A percentile compares a stretch with the other conserved stretches of the same genome.
These are phyloP conservation scores for Lasioglossum marginatum DNA, from an alignment of 2,888 invertebrate species.

Conservation along the genomic window DNA sequence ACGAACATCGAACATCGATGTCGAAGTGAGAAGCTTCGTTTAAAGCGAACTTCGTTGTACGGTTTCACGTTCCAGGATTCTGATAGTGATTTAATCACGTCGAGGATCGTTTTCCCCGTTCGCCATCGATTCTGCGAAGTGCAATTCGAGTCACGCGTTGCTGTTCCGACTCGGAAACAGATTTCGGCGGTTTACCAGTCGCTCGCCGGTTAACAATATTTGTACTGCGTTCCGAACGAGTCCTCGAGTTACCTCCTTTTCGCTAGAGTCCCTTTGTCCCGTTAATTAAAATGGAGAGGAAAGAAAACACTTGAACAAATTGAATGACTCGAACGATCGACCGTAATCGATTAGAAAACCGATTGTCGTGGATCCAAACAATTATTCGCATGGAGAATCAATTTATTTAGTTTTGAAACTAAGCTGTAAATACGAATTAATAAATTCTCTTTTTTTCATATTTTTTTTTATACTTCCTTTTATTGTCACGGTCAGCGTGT, in stretches of 20 bases:
- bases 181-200: conserved; percentile 25
- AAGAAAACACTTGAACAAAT: not conserved
- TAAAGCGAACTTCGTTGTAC: not conserved
- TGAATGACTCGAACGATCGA: not conserved
- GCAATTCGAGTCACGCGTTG: conserved; percentile 12
- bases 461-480: not conserved
- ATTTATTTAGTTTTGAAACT: conserved; percentile 6
- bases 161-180: conserved; percentile 12
- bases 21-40: not conserved
- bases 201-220: not conserved
- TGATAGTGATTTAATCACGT: not conserved
- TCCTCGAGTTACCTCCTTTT: not conserved
- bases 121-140: not conserved
- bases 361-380: not conserved
- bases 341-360: not conserved
- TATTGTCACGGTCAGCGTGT: not conserved
- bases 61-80: not conserved
- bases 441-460: conserved; percentile 10
- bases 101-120: not conserved
- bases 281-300: not conserved
- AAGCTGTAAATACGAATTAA: conserved; percentile 12
- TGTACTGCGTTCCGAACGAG: not conserved
- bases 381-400: conserved; percentile 5
- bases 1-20: not conserved
- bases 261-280: not conserved